phyloP scores from a whole-genome alignment of 2,888 invertebrate genomes.

The Oeneis ivallda region DNA sequence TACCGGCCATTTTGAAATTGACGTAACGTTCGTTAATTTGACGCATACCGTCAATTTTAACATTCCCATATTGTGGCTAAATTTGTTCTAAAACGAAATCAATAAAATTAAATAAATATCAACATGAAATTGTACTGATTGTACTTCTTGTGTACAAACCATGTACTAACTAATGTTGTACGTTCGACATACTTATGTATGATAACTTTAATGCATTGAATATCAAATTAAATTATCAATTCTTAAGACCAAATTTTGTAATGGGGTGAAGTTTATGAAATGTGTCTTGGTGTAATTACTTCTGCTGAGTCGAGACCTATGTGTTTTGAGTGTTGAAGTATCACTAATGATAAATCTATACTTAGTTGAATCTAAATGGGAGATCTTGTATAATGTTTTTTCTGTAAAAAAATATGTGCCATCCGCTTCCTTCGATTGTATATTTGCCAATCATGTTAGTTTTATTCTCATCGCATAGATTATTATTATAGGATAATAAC shows the following conservation, averaged over 20 bases:
- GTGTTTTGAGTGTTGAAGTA: conserved; percentile 49
- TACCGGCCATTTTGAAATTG: conserved; percentile 27
- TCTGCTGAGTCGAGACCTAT: conserved; percentile 54
- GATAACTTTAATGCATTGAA: conserved; percentile 46
- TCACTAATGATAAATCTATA: conserved; percentile 43
- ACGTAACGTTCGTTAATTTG: conserved; percentile 15
- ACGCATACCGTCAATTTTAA: conserved; percentile 15
- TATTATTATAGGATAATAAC: conserved; percentile 41
- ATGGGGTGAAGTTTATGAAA: conserved; percentile 35
- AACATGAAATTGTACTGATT: conserved; percentile 63
- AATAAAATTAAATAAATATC: conserved; percentile 45
- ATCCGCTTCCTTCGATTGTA: conserved; percentile 73
- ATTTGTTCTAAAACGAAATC: conserved; percentile 66
- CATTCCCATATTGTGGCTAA: conserved; percentile 63
- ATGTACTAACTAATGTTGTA: conserved; percentile 52
- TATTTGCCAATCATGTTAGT: conserved; percentile 56
- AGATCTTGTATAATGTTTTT: conserved; percentile 57
- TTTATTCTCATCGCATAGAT: conserved; percentile 47
- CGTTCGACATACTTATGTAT: conserved; percentile 43
- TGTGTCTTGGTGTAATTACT: conserved; percentile 32
- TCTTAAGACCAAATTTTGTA: conserved; percentile 70
- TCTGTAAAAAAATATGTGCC: conserved; percentile 68
- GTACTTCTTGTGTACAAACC: conserved; percentile 67
- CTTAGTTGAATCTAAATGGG: conserved; percentile 53
- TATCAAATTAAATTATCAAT: conserved; percentile 49